A percentile compares a stretch with the other conserved stretches of the same genome.
These are phyloP conservation scores for Holacanthus passer DNA, from an alignment of 2,113 vertebrate genomes.

Conservation along the genomic window DNA sequence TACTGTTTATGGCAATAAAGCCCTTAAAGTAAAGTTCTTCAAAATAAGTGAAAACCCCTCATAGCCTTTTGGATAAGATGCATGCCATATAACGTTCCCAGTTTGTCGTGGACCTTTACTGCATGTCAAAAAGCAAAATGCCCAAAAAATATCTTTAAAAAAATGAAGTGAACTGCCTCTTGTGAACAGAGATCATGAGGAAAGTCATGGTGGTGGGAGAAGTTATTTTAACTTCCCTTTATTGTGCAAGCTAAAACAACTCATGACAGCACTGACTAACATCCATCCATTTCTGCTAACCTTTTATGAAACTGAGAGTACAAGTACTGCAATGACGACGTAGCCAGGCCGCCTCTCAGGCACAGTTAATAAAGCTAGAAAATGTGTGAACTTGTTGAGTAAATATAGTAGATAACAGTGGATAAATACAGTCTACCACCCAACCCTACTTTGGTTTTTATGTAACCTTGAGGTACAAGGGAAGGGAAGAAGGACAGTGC, in stretches of 20 bases:
- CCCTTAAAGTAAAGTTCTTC: neutral
- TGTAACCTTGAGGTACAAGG: neutral
- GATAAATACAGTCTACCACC: neutral
- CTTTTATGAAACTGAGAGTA: neutral
- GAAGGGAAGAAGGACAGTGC: no score
- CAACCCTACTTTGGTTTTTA: no score
- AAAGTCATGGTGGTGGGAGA: conserved; percentile 23
- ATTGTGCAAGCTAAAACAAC: conserved; percentile 32
- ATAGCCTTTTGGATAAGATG: neutral
- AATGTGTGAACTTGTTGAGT: neutral
- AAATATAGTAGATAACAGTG: neutral
- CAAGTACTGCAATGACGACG: neutral
- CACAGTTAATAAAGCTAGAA: neutral
- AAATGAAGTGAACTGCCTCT: neutral
- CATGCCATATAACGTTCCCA: neutral
- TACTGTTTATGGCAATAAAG: neutral
- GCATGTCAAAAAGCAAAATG: neutral
- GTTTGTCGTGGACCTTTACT: neutral
- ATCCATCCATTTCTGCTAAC: neutral
- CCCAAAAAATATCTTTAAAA: neutral
- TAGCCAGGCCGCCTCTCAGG: neutral
- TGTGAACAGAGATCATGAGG: conserved; percentile 28
- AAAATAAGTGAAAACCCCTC: neutral
- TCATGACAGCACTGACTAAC: conserved; percentile 4
- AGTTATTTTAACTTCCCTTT: conserved; percentile 52